Evolutionary conservation across 2,888 invertebrate genomes (phyloP).

Genomic region (Steinernema carpocapsae): DNA sequence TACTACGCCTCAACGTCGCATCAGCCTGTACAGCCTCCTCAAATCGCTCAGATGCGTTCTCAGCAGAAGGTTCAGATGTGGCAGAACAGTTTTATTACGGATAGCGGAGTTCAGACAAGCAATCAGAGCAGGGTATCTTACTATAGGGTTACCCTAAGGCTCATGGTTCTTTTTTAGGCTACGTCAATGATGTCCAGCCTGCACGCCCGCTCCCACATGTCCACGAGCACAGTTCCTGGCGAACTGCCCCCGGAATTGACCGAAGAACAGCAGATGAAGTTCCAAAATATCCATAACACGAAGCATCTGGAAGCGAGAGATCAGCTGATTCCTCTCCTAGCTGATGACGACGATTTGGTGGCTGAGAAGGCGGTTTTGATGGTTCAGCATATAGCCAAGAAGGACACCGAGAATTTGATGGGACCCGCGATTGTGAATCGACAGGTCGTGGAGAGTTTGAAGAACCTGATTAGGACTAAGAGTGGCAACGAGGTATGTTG

Average conservation of each 20-base stretch:
- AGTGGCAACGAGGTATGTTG: not conserved
- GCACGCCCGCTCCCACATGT: constrained; percentile 12
- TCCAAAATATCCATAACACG: not conserved
- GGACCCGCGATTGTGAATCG: not conserved
- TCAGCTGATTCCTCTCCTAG: constrained; percentile 5
- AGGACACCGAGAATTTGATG: not conserved
- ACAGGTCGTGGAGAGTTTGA: constrained; percentile 6
- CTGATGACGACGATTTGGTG: not conserved
- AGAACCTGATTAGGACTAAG: not conserved
- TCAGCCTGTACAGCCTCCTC: not conserved
- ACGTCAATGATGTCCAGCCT: constrained; percentile 24
- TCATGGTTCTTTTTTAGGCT: not conserved
- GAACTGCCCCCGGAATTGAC: not conserved
- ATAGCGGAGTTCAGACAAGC: constrained; percentile 6
- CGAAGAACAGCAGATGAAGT: constrained; percentile 18
- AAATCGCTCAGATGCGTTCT: not conserved
- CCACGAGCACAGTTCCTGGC: constrained; percentile 8
- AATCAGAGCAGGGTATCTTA: constrained; percentile 5
- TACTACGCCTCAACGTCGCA: not conserved
- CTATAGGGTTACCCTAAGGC: not conserved
- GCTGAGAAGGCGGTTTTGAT: not conserved
- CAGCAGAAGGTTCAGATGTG: constrained; percentile 25
- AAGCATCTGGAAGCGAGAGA: not conserved
- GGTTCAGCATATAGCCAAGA: constrained; percentile 9
- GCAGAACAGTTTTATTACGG: constrained; percentile 23